These are phyloP conservation scores for Theretra japonica DNA, from an alignment of 2,888 invertebrate genomes.

Conservation along the genomic window DNA sequence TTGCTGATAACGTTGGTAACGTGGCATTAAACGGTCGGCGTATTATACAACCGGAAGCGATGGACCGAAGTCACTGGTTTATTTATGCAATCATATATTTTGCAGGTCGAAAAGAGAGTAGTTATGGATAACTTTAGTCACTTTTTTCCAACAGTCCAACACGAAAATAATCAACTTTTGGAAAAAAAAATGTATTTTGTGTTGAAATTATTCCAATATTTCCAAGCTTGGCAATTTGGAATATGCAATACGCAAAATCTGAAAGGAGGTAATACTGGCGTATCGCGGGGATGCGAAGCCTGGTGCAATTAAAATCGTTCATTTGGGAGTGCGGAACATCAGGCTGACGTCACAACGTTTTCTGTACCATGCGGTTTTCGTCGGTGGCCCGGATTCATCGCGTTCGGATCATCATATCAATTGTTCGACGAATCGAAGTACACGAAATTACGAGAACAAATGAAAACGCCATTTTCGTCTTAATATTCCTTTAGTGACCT, in stretches of 20 bases:
- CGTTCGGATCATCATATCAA: conserved; percentile 8
- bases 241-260: neutral
- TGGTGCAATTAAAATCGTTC: conserved; percentile 3
- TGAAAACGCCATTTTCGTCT: neutral
- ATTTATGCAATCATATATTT: no score
- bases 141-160: no score
- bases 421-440: neutral
- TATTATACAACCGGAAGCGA: no score
- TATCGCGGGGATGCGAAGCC: neutral
- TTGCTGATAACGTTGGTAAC: neutral
- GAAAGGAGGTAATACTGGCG: conserved; percentile 3
- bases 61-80: no score
- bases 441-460: no score
- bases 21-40: neutral
- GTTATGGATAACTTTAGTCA: no score
- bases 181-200: no score
- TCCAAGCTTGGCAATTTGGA: neutral
- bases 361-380: conserved; percentile 6
- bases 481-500: no score
- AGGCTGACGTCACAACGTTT: neutral
- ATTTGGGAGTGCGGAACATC: conserved; percentile 1
- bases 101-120: no score
- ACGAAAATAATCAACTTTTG: no score
- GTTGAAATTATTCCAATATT: neutral
- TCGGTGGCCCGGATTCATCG: neutral